Evolutionary conservation across 2,888 invertebrate species (phyloP).

Genomic region (Plagodis pulveraria): DNA sequence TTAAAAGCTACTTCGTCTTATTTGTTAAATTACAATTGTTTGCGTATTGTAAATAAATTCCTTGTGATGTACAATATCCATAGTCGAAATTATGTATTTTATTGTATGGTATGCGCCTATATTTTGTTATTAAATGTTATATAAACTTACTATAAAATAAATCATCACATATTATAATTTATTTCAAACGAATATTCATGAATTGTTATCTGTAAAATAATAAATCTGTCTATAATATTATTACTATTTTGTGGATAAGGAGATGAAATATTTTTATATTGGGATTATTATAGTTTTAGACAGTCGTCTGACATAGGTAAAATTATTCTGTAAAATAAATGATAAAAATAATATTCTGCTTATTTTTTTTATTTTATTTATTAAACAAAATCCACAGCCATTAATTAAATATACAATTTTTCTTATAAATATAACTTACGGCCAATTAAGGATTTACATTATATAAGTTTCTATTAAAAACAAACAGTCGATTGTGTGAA

Average conservation of each 20-base stretch:
- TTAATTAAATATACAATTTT: too few species aligned
- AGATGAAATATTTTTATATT: constrained; percentile 84
- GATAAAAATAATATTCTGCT: constrained; percentile 51
- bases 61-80: constrained; percentile 31
- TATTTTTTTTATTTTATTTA: constrained; percentile 17
- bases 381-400: too few species aligned
- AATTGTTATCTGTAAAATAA: constrained; percentile 63
- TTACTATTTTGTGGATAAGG: constrained; percentile 63
- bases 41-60: constrained; percentile 38
- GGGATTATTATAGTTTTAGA: constrained; percentile 79
- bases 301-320: constrained; percentile 75
- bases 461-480: too few species aligned
- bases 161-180: constrained; percentile 59
- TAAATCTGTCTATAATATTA: constrained; percentile 71
- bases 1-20: constrained; percentile 52
- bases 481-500: too few species aligned
- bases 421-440: too few species aligned
- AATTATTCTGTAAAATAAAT: constrained; percentile 81
- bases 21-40: constrained; percentile 34
- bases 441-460: too few species aligned
- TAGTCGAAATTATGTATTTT: constrained; percentile 29
- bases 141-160: constrained; percentile 40
- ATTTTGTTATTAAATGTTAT: constrained; percentile 44
- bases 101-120: constrained; percentile 32
- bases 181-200: constrained; percentile 30